These are phyloP conservation scores for Cyanoderma ruficeps DNA, from an alignment of 2,113 vertebrate genomes.

Conservation along the genomic window DNA sequence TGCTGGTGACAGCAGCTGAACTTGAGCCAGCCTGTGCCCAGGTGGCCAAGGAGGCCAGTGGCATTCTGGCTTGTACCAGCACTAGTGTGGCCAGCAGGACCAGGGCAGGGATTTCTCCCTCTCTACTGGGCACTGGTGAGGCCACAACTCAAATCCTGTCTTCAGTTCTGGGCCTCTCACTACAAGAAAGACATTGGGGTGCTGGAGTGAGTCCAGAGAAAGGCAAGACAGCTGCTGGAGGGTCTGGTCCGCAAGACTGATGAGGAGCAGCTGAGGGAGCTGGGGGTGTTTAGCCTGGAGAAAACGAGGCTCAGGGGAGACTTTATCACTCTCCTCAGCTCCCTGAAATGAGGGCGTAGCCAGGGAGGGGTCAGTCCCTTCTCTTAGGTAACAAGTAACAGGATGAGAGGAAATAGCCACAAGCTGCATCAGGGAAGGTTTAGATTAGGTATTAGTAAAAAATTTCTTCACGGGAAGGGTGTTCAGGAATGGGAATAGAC, in stretches of 20 bases:
- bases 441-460: not conserved
- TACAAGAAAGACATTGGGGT: accelerated
- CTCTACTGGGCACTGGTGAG: not conserved
- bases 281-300: not conserved
- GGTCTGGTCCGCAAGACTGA: not conserved
- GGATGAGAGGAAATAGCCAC: not conserved
- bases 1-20: not conserved
- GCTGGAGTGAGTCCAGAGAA: not conserved
- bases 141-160: not conserved
- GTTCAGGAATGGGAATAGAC: not conserved
- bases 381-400: not conserved
- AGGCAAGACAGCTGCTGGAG: not conserved
- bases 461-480: not conserved
- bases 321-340: accelerated
- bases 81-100: not conserved
- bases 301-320: not conserved
- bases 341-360: accelerated
- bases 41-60: not conserved
- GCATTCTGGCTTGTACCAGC: not conserved
- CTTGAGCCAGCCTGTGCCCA: not conserved
- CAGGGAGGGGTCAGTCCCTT: accelerated
- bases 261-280: not conserved
- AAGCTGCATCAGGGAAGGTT: not conserved
- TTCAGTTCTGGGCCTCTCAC: not conserved
- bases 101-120: not conserved